Evolutionary conservation across 2,113 vertebrate species (phyloP).

Genomic region (Cryptoleucopteryx plumbea): DNA sequence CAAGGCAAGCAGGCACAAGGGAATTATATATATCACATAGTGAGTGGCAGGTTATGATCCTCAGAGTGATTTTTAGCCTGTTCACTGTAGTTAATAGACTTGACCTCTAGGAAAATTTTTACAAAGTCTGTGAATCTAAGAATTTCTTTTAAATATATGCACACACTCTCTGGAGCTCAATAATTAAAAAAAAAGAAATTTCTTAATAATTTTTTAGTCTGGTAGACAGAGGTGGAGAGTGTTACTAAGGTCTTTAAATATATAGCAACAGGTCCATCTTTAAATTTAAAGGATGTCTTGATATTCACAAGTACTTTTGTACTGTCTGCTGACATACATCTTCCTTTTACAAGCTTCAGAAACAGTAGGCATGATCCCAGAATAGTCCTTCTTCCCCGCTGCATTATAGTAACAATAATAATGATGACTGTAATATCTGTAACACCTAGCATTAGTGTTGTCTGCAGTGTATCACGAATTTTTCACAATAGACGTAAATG

Average conservation of each 20-base stretch:
- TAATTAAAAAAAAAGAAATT: neutral
- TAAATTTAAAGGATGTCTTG: neutral
- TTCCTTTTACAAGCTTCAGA: neutral
- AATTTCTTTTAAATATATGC: neutral
- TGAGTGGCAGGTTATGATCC: neutral
- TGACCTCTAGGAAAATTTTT: neutral
- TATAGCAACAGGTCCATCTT: accelerated
- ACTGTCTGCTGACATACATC: neutral
- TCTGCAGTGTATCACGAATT: neutral
- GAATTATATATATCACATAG: neutral
- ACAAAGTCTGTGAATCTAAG: neutral
- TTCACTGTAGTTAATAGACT: neutral
- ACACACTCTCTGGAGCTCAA: neutral
- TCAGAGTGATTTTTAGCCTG: neutral
- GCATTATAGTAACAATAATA: neutral
- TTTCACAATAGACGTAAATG: neutral
- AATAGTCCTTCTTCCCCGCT: neutral
- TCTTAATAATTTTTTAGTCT: neutral
- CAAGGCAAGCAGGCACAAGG: accelerated
- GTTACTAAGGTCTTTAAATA: neutral
- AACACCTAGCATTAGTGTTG: neutral
- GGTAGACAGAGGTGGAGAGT: neutral
- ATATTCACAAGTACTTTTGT: neutral
- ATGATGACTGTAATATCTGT: neutral
- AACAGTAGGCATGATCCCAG: neutral